Evolutionary conservation across 2,888 invertebrate species (phyloP).

Genomic region (Sminthurides aquaticus): DNA sequence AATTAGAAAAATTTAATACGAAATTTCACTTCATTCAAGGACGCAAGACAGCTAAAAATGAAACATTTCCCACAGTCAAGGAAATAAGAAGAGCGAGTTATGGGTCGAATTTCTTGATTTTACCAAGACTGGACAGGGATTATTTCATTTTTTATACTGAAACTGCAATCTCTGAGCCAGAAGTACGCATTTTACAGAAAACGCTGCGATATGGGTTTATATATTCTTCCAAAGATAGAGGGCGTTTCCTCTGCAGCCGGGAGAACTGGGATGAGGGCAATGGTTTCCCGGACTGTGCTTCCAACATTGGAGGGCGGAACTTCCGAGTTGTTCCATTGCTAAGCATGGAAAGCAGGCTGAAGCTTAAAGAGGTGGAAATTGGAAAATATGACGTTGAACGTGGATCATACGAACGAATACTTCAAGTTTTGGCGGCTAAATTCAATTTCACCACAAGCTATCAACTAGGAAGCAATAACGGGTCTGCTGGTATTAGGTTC

Average conservation of each 20-base stretch:
- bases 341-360: not conserved
- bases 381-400: not conserved
- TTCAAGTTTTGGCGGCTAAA: not conserved
- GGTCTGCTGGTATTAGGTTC: not conserved
- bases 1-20: not conserved
- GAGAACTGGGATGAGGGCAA: not conserved
- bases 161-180: not conserved
- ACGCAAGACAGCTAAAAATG: no score
- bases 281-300: not conserved
- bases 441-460: not conserved
- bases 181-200: not conserved
- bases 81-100: not conserved
- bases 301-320: not conserved
- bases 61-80: not conserved
- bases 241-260: not conserved
- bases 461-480: not conserved
- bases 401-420: not conserved
- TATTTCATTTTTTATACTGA: not conserved
- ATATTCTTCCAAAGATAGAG: not conserved
- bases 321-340: not conserved
- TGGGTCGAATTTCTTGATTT: not conserved
- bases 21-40: no score
- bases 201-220: not conserved
- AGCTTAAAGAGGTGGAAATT: not conserved
- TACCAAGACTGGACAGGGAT: not conserved